A percentile compares a stretch with the other conserved stretches of the same genome.
Conservation (phyloP, 1,140 invertebrate genomes). For the Ips nitidus region DNA sequence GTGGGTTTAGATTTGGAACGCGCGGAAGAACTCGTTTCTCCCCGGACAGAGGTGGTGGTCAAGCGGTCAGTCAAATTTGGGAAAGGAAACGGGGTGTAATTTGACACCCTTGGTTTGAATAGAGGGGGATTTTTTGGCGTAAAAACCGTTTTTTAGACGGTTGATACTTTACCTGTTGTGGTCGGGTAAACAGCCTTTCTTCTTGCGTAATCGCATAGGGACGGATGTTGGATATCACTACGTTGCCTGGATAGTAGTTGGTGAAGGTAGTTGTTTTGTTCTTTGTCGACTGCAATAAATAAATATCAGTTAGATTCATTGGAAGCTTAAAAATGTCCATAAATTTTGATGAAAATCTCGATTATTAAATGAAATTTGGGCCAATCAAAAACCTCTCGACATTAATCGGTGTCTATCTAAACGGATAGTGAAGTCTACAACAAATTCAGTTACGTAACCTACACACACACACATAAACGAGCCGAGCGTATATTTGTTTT, state of each 20-base stretch:
- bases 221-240: slow-evolving; percentile 45
- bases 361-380: neutral
- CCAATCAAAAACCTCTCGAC: neutral
- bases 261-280: slow-evolving; percentile 47
- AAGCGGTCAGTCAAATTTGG: slow-evolving; percentile 29
- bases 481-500: slow-evolving; percentile 32
- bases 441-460: slow-evolving; percentile 30
- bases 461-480: slow-evolving; percentile 21
- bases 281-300: slow-evolving; percentile 48
- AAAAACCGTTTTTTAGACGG: neutral
- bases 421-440: slow-evolving; percentile 10
- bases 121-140: slow-evolving; percentile 20
- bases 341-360: neutral
- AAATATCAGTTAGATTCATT: slow-evolving; percentile 9
- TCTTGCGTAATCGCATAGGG: slow-evolving; percentile 47
- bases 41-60: slow-evolving; percentile 11
- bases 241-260: slow-evolving; percentile 45
- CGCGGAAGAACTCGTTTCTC: slow-evolving; percentile 18
- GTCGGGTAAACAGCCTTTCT: slow-evolving; percentile 52
- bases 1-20: slow-evolving; percentile 14
- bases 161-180: slow-evolving; percentile 49
- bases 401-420: neutral
- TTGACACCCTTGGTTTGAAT: slow-evolving; percentile 15
- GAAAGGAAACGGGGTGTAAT: slow-evolving; percentile 26
- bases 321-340: neutral